Conservation (phyloP, 2,113 vertebrate species). For the Zosterops hypoxanthus region DNA sequence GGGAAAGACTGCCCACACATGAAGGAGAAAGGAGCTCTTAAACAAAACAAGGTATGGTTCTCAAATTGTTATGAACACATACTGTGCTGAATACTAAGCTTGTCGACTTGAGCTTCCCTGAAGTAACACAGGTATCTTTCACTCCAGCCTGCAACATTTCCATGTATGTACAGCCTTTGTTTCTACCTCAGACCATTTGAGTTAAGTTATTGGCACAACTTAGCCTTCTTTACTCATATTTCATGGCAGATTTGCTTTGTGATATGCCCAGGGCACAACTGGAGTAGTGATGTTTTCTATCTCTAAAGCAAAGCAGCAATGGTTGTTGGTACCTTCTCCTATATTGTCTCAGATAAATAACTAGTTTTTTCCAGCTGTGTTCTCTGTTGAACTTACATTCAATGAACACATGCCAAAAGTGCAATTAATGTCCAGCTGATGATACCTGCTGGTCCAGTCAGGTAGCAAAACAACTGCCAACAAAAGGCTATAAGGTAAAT, state of each 20-base stretch:
- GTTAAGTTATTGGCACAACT: neutral
- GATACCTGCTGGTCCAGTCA: neutral
- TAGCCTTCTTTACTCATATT: neutral
- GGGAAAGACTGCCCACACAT: constrained; percentile 99
- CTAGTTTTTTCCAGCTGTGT: neutral
- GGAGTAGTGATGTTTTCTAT: neutral
- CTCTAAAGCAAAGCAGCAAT: neutral
- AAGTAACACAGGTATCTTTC: neutral
- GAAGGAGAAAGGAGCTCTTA: constrained; percentile 99
- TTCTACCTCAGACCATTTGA: neutral
- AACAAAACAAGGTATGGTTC: constrained; percentile 95
- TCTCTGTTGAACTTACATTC: neutral
- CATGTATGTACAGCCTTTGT: neutral
- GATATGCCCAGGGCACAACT: neutral
- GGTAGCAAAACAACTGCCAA: neutral
- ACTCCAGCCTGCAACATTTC: neutral
- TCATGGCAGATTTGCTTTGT: neutral
- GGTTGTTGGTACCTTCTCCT: neutral
- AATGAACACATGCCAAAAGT: neutral
- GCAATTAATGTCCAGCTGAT: neutral
- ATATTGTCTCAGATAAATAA: neutral
- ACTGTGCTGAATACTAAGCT: neutral
- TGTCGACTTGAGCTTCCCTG: neutral
- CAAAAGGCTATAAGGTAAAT: neutral
- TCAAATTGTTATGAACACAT: neutral